Base-by-base conservation (phyloP, 1,140 invertebrate genomes). In the Drosophila nigromelanica region DNA sequence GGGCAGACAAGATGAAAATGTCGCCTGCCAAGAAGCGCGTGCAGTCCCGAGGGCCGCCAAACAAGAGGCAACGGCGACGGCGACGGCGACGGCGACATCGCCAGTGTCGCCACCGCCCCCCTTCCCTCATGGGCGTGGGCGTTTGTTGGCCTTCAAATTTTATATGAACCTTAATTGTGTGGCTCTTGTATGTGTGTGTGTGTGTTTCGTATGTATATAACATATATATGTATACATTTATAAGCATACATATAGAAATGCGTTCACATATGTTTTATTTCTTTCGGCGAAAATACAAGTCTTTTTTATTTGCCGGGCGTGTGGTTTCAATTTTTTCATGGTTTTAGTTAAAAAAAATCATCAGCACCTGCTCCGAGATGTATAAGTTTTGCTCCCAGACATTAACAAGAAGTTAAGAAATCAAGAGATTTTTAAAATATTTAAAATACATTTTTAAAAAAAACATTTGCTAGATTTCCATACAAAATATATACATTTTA, bases 21-120 rank as follows among this genome's bases (percentile, higher is more conserved):
- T 87, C 82, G 83, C 68, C 82, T 87, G 83, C 83, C 82, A 87
- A 78, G 78, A 87, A 82, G 71, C 82, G 82, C 75, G 82, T 86
- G 82, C 75, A 78, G 33, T 35, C n/a, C 14, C 64, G 48, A 75
- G 71, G 58, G 30, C 59, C 58, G 59, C 74, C 78, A 70, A 70
- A 64, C 35, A 67, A 68, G 58, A 24, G 21, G 42, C 33, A 50
- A 5, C 21, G n/a, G 1, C 30, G 21, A 47, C 7, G 45, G 42
- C 12, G 11, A 5, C 21, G n/a, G 1, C 30, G 21, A 47, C 7
- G 45, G 42, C 12, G 11, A 15, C 40, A 45, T 5, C 14, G 27
- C 12, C 37, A 14, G 37, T 37, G 33, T 37, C 24, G 3, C 11
- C 35, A 37, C 39, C 35, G 40, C 64, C 64, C 24, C 54, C 62